Conservation (phyloP, 2,797 vertebrate species). For the Hydrophis major region DNA sequence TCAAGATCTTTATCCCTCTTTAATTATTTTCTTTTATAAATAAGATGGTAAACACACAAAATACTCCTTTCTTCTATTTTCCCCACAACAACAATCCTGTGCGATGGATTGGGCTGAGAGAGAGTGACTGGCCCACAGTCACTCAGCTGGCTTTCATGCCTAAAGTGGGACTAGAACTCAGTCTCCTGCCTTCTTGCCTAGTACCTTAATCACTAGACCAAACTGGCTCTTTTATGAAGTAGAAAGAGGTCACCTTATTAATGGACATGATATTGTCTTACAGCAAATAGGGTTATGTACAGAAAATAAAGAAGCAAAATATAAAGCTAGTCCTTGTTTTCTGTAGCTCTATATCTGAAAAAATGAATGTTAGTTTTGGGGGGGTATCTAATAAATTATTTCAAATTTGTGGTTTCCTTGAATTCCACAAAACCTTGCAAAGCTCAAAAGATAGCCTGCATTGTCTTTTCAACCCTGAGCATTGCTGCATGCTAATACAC, state of each 20-base stretch:
- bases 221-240: constrained; percentile 9
- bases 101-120: neutral
- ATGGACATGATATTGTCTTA: constrained; percentile 1
- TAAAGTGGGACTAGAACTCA: neutral
- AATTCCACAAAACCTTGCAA: constrained; percentile 60
- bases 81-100: neutral
- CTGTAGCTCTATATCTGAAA: constrained; percentile 42
- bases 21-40: neutral
- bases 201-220: neutral
- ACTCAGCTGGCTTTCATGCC: neutral
- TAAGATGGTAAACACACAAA: neutral
- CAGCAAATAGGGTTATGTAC: neutral
- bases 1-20: neutral
- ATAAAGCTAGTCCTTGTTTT: constrained; percentile 57
- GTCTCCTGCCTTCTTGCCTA: neutral
- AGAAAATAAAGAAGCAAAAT: constrained; percentile 36
- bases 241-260: constrained; percentile 28
- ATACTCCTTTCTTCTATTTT: neutral
- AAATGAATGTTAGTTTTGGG: constrained; percentile 44
- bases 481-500: constrained; percentile 62
- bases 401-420: constrained; percentile 62
- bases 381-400: constrained; percentile 46
- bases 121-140: neutral
- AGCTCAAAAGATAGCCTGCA: constrained; percentile 46
- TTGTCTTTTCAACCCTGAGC: constrained; percentile 55